A percentile compares a stretch with the other conserved stretches of the same genome.
Conservation (phyloP, 2,888 invertebrate genomes). For the Hypena proboscidalis region DNA sequence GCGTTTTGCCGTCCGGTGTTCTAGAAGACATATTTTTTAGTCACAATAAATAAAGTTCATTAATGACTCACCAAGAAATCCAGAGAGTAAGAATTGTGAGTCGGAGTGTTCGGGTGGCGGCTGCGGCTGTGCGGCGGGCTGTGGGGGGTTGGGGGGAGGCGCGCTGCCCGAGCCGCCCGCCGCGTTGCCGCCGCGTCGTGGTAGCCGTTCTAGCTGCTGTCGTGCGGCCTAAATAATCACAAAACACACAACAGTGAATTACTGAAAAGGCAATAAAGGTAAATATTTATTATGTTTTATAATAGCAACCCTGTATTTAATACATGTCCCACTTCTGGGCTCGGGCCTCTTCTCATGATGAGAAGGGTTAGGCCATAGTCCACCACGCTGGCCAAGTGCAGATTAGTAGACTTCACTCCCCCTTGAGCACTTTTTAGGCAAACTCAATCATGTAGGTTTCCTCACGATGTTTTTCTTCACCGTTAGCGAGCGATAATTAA, state of each 20-base stretch:
- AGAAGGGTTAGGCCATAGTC: too few species aligned
- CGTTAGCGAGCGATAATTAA: too few species aligned
- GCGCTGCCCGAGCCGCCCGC: constrained; percentile 80
- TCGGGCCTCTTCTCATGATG: too few species aligned
- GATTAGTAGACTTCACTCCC: too few species aligned
- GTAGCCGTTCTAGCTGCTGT: constrained; percentile 95
- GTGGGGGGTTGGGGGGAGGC: constrained; percentile 75
- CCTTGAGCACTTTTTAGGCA: too few species aligned
- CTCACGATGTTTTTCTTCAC: too few species aligned
- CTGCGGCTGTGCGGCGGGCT: constrained; percentile 68
- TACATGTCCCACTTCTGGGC: too few species aligned
- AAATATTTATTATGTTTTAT: too few species aligned
- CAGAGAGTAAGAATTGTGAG: constrained; percentile 71
- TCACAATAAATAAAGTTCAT: background rate
- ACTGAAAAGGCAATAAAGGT: background rate
- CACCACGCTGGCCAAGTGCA: too few species aligned
- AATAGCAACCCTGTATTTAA: too few species aligned
- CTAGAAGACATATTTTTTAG: background rate
- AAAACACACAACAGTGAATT: background rate
- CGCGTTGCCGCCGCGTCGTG: constrained; percentile 89
- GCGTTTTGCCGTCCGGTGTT: too few species aligned
- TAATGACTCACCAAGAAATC: constrained; percentile 61
- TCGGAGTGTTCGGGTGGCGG: constrained; percentile 62
- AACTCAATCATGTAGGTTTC: too few species aligned
- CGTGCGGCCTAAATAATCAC: constrained; percentile 88